Conservation (phyloP, 2,888 invertebrate species). For the Endotricha flammealis region DNA sequence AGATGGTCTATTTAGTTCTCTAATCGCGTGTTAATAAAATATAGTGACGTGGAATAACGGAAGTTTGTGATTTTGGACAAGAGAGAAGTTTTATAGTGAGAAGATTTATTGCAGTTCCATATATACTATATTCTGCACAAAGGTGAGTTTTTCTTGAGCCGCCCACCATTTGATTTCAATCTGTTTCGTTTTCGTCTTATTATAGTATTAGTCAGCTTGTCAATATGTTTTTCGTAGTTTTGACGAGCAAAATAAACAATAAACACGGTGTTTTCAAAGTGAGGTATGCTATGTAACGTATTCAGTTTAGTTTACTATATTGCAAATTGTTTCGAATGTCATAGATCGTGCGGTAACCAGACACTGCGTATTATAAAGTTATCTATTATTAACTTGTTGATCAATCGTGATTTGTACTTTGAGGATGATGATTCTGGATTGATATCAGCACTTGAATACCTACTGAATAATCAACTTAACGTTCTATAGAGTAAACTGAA, state of each 20-base stretch:
- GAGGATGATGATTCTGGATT: too few species aligned
- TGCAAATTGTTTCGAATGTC: slow-evolving; percentile 33
- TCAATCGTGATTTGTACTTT: slow-evolving; percentile 24
- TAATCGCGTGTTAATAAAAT: slow-evolving; percentile 45
- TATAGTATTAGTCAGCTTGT: slow-evolving; percentile 24
- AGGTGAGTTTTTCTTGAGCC: slow-evolving; percentile 60
- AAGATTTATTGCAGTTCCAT: neutral
- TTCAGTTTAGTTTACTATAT: slow-evolving; percentile 20
- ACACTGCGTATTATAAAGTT: slow-evolving; percentile 63
- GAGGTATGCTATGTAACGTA: neutral
- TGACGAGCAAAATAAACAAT: slow-evolving; percentile 4
- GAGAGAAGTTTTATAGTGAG: neutral
- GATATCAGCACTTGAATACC: too few species aligned
- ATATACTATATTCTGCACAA: slow-evolving; percentile 17
- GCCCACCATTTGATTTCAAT: slow-evolving; percentile 52
- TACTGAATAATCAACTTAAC: too few species aligned
- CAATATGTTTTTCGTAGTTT: slow-evolving; percentile 6
- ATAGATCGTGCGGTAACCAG: slow-evolving; percentile 50
- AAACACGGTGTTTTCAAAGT: slow-evolving; percentile 1
- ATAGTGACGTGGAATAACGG: slow-evolving; percentile 67
- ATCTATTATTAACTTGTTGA: slow-evolving; percentile 52
- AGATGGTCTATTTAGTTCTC: slow-evolving; percentile 41
- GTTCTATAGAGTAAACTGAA: too few species aligned
- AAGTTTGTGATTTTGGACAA: slow-evolving; percentile 40
- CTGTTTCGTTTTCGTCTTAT: slow-evolving; percentile 54